phyloP scores from a whole-genome alignment of 2,888 invertebrate genomes.

The Patella ulyssiponensis region DNA sequence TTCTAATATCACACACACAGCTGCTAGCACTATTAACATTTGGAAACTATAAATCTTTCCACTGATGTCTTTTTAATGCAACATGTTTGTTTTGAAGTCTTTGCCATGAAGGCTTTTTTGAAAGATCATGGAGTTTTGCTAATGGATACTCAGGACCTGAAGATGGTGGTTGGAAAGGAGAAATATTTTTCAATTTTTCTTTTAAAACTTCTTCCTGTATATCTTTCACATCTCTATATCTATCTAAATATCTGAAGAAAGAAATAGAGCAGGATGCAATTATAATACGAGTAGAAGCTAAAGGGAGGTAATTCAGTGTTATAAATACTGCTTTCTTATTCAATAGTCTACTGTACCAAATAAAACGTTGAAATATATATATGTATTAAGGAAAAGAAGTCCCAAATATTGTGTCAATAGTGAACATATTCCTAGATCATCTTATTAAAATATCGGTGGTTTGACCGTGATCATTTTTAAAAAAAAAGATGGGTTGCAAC shows the following conservation, averaged over 20 bases:
- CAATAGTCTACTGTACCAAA: too few relatives aligned
- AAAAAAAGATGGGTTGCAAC: too few relatives aligned
- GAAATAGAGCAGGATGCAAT: too few relatives aligned
- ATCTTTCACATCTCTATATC: slow-evolving; percentile 91
- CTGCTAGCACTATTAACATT: slow-evolving; percentile 11
- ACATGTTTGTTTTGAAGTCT: slow-evolving; percentile 45
- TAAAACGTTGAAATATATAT: too few relatives aligned
- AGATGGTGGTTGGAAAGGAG: slow-evolving; percentile 80
- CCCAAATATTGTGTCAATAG: too few relatives aligned
- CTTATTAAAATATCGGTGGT: too few relatives aligned
- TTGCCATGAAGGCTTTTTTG: slow-evolving; percentile 61
- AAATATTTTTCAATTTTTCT: slow-evolving; percentile 83
- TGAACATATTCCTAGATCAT: too few relatives aligned
- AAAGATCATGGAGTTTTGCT: slow-evolving; percentile 34
- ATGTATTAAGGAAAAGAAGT: too few relatives aligned
- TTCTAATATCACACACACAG: slow-evolving; percentile 1
- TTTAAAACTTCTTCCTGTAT: slow-evolving; percentile 89
- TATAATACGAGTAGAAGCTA: too few relatives aligned
- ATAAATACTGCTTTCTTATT: too few relatives aligned
- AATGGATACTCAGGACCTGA: slow-evolving; percentile 57
- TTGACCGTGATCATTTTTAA: too few relatives aligned
- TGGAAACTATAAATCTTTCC: slow-evolving; percentile 41
- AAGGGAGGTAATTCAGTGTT: too few relatives aligned
- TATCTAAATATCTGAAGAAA: slow-evolving; percentile 85
- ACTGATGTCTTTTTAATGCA: slow-evolving; percentile 47